Evolutionary conservation across 1,140 invertebrate species (phyloP), one percentile per base, ranked within the genome.

Genomic region (Pseudomyrmex dendroicus): DNA sequence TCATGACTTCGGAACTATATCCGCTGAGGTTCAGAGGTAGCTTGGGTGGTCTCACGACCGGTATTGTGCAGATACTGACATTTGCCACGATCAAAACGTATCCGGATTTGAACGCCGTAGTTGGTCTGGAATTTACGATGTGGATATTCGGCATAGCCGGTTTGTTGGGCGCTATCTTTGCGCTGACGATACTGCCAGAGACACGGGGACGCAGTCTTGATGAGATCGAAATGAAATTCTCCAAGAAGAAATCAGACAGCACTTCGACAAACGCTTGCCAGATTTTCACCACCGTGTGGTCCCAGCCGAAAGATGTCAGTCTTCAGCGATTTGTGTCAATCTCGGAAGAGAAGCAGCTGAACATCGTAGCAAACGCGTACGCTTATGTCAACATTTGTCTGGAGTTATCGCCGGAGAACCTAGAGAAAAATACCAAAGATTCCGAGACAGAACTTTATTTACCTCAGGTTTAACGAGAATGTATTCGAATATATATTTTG

Each of bases 151-250:
- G 96, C 2, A 95, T 94, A 1, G 95, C 97, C 66, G 96, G 97
- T 0, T 90, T 96, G 0, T 64, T 96, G 1, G 96, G 97, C 0
- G 95, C 96, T 0, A 87, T 96, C 0, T 97, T 96, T 90, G 97
- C 96, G 15, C 92, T 95, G 2, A 94, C 96, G 12, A 95, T 96
- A 88, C 93, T 98, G 0, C 97, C 97, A 0, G 98, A 98, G 93
- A 98, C 98, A 0, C 96, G 97, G 91, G 96, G 96, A 8, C 96
- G 96, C 86, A 96, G 95, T 56, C 93, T 98, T n/a, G 95, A 96
- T 22, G 97, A 98, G 91, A 98, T 98, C 50, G 96, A 97, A 92
- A 95, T 91, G 22, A 94, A 94, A 82, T 96, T 96, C 70, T 95
- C 95, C 1, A 87, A 56, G 1, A 82, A 80, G 2, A 35, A 35